Conservation (phyloP, 2,113 vertebrate species). For the Nibea coibor region DNA sequence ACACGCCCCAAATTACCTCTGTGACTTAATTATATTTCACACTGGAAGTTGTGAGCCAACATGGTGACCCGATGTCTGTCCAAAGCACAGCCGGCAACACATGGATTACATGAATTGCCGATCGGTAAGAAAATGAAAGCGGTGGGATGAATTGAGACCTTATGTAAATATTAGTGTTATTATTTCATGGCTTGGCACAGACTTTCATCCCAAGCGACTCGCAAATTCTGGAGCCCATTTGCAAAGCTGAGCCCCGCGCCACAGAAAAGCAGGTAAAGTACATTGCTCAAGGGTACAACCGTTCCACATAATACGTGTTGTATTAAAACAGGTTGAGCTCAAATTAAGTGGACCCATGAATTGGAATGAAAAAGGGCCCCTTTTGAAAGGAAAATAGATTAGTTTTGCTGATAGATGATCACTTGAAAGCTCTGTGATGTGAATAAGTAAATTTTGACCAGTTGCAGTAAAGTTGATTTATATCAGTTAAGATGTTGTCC, state of each 20-base stretch:
- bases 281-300: conserved; percentile 79
- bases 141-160: conserved; percentile 54
- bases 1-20: conserved; percentile 63
- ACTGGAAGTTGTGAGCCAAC: conserved; percentile 19
- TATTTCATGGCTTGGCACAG: conserved; percentile 74
- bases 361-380: conserved; percentile 75
- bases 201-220: conserved; percentile 77
- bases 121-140: conserved; percentile 46
- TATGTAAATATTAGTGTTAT: conserved; percentile 81
- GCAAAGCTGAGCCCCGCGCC: conserved; percentile 62
- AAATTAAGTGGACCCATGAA: conserved; percentile 81
- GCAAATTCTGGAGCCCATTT: conserved; percentile 75
- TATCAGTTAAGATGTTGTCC: conserved; percentile 77
- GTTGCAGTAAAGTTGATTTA: conserved; percentile 80
- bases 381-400: conserved; percentile 80
- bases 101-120: conserved; percentile 35
- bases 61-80: conserved; percentile 26
- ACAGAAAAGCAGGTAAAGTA: conserved; percentile 75
- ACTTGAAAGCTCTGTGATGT: conserved; percentile 79
- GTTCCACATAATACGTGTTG: conserved; percentile 80
- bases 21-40: conserved; percentile 73
- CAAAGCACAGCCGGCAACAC: conserved; percentile 49
- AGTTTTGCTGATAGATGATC: conserved; percentile 82
- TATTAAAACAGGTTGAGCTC: conserved; percentile 78
- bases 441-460: conserved; percentile 83